Evolutionary conservation across 1,140 invertebrate genomes (phyloP).

Genomic region (Anastatus disparis): DNA sequence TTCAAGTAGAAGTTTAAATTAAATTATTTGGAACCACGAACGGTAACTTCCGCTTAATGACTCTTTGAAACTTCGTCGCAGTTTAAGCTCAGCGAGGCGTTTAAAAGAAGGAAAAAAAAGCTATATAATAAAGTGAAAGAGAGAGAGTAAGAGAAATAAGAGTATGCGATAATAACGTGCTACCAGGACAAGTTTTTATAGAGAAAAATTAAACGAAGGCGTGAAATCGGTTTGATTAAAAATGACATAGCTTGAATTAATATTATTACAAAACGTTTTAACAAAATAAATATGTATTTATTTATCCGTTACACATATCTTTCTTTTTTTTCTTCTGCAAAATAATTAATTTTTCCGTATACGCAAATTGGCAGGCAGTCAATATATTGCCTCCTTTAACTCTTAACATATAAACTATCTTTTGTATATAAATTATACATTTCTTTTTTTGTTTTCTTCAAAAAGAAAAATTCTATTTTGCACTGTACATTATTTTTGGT

Average conservation of each 20-base stretch:
- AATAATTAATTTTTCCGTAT: neutral
- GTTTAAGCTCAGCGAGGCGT: neutral
- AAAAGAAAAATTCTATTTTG: neutral
- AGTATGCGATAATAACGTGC: neutral
- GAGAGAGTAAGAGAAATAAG: neutral
- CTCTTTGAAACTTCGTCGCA: constrained; percentile 15
- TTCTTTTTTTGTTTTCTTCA: neutral
- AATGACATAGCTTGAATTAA: constrained; percentile 22
- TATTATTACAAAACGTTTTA: neutral
- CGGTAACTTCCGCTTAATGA: constrained; percentile 19
- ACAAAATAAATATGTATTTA: constrained; percentile 33
- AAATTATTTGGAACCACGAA: constrained; percentile 24
- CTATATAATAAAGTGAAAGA: neutral
- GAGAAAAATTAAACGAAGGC: neutral
- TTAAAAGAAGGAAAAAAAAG: too few species aligned
- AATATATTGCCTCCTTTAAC: neutral
- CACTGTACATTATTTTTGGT: neutral
- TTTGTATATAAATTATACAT: constrained; percentile 6
- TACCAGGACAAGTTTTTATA: neutral
- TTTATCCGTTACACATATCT: constrained; percentile 8
- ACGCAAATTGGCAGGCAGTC: neutral
- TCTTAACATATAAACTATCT: neutral
- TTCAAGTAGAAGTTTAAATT: neutral
- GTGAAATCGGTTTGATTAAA: constrained; percentile 8
- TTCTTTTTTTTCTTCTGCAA: neutral